Evolutionary conservation across 1,140 invertebrate species (phyloP).

Genomic region (Octopus bimaculoides): DNA sequence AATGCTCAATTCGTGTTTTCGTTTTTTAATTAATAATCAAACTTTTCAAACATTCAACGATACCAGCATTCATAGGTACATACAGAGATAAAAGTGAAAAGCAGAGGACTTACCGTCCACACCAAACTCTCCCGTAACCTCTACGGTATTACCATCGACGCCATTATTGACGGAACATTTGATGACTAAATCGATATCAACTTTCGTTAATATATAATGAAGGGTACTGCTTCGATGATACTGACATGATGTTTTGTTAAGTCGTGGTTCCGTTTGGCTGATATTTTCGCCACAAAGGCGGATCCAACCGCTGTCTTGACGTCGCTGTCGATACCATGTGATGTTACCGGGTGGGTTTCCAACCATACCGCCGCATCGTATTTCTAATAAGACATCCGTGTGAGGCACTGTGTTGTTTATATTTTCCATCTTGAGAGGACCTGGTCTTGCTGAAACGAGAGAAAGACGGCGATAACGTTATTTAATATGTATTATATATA

Average conservation of each 20-base stretch:
- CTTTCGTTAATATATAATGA: neutral
- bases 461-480: neutral
- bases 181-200: neutral
- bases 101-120: neutral
- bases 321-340: neutral
- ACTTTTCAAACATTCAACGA: too few species aligned
- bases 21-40: too few species aligned
- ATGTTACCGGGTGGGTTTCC: neutral
- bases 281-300: neutral
- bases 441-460: neutral
- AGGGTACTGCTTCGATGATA: constrained; percentile 1
- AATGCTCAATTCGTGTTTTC: too few species aligned
- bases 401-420: constrained; percentile 9
- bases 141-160: neutral
- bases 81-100: neutral
- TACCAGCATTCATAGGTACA: too few species aligned
- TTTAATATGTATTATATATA: too few species aligned
- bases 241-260: neutral
- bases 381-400: neutral
- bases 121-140: constrained; percentile 5
- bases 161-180: neutral
- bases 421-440: neutral
- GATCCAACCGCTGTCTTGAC: neutral
- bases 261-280: neutral
- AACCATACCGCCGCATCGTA: neutral